Evolutionary conservation across 2,113 vertebrate genomes (phyloP).

Genomic region (Cephalopterus ornatus): DNA sequence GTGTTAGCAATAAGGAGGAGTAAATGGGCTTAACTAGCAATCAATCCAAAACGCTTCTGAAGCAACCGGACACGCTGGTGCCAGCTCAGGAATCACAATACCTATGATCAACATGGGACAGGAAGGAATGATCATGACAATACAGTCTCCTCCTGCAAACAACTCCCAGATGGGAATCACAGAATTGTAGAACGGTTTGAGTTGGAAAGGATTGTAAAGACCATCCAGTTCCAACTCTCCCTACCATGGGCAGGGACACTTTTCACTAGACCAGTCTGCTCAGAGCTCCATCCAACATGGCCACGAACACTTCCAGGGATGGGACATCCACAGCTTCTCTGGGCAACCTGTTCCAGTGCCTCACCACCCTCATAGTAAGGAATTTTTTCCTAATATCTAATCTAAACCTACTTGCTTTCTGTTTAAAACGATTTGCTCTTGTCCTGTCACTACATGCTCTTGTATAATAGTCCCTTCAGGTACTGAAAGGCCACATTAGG

Average conservation of each 20-base stretch:
- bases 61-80: neutral
- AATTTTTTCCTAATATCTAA: neutral
- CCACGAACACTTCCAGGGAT: neutral
- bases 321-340: neutral
- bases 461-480: neutral
- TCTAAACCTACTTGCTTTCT: neutral
- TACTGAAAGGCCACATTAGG: neutral
- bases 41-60: neutral
- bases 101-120: accelerated
- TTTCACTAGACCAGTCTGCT: neutral
- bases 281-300: neutral
- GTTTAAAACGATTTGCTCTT: neutral
- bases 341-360: neutral
- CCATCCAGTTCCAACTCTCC: neutral
- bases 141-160: neutral
- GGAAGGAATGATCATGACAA: neutral
- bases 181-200: neutral
- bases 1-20: neutral
- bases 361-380: neutral
- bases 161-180: neutral
- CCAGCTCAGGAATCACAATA: neutral
- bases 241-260: neutral
- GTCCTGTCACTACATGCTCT: neutral
- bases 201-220: neutral
- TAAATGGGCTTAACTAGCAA: neutral